Conservation (phyloP, 1,140 invertebrate species). For the Mizuhopecten yessoensis region DNA sequence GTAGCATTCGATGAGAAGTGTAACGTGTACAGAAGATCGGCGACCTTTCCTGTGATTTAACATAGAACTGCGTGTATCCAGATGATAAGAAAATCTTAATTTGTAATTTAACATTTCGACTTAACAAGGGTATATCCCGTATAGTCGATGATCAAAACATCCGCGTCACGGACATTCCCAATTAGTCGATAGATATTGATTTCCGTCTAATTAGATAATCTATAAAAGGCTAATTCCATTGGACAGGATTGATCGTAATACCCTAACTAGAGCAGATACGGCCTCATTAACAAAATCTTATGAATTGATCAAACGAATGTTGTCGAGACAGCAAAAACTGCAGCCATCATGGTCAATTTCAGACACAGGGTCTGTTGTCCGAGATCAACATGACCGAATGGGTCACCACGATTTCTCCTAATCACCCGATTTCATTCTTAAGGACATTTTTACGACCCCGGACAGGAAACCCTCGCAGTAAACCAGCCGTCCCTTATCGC, state of each 20-base stretch:
- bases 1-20: too few relatives aligned
- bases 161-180: too few relatives aligned
- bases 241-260: not conserved
- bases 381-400: not conserved
- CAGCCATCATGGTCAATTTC: not conserved
- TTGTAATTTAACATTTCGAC: too few relatives aligned
- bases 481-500: not conserved
- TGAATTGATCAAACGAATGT: slow-evolving; percentile 11
- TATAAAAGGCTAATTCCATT: not conserved
- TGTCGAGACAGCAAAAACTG: not conserved
- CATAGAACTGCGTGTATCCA: too few relatives aligned
- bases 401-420: not conserved
- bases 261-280: not conserved
- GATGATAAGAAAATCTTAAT: too few relatives aligned
- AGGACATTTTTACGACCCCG: slow-evolving; percentile 2
- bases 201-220: not conserved
- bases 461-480: not conserved
- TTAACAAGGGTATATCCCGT: too few relatives aligned
- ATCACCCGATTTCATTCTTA: not conserved
- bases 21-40: too few relatives aligned
- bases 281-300: not conserved
- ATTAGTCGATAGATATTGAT: too few relatives aligned
- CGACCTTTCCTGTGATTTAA: too few relatives aligned
- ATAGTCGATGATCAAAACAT: too few relatives aligned
- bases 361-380: not conserved